Evolutionary conservation across 2,888 invertebrate genomes (phyloP), one percentile per base, ranked within the genome.

Genomic region (Drosophila monieri): DNA sequence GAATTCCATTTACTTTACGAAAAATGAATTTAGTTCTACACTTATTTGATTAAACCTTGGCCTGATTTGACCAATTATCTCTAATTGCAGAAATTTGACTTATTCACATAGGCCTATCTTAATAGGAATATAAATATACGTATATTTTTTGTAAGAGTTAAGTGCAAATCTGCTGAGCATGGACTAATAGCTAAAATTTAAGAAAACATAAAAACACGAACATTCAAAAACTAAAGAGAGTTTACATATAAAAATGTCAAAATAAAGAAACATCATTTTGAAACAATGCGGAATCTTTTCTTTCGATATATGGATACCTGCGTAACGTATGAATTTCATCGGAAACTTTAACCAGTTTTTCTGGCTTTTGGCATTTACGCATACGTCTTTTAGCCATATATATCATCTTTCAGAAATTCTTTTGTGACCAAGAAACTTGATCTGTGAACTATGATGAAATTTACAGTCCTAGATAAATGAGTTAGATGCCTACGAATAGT

Each of bases 171-270:
- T 75, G 76, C 78, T 73, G 76, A 77, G 80, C 67, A 72, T 49
- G 81, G 76, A 86, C 81, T 81, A 79, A 68, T 79, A 80, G 84
- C 73, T 76, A 70, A 72, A 76, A 67, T 54, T 62, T 73, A 72
- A 54, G 69, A 30, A 64, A 76, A 76, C 76, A 67, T 47, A 73
- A 43, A 52, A 47, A 64, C 57, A 57, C 41, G 49, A 15, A 32
- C 6, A 60, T 9, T 54, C 30, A 44, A 81, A 73, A 81, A 70
- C 64, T 71, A 73, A 75, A 47, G 62, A 73, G 73, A 73, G 30
- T 53, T 44, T 68, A 68, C 41, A 65, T 67, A 43, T 48, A 61
- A 71, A 85, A 71, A 75, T 57, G 83, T 79, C 65, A 74, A 73
- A 80, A 87, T 85, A 87, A 84, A 81, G 64, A 74, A 62, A 80